Percentiles rank a stretch among this genome's conserved stretches.
Conservation (phyloP, 2,113 vertebrate species). For the Equus przewalskii region DNA sequence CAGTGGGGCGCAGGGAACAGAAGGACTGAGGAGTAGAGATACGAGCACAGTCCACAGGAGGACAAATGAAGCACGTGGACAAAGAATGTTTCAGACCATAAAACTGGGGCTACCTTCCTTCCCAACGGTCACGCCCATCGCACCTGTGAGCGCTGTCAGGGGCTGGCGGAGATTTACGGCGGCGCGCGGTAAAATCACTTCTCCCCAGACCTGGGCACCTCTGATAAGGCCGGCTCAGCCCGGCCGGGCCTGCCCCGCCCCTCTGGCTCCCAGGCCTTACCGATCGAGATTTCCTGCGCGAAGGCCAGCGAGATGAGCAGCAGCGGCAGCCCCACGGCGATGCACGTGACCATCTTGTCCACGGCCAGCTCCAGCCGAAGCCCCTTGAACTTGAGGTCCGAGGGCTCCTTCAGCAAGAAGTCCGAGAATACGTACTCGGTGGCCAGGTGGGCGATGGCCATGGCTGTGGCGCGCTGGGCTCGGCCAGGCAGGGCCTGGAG, state of each 20-base stretch:
- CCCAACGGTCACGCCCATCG: not conserved
- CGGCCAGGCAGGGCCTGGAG: not conserved
- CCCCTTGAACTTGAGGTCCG: conserved; percentile 94
- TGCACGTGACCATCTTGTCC: conserved; percentile 95
- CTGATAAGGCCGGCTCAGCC: not conserved
- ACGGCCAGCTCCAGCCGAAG: conserved; percentile 95
- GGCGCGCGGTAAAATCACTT: not conserved
- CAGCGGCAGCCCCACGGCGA: conserved; percentile 95
- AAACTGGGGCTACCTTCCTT: not conserved
- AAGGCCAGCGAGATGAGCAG: conserved; percentile 98
- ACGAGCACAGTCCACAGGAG: not conserved
- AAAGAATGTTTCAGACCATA: not conserved
- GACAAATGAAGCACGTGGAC: not conserved
- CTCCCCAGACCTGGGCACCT: not conserved
- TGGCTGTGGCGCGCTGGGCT: conserved; percentile 69
- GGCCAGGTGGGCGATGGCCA: conserved; percentile 97
- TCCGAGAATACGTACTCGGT: conserved; percentile 98
- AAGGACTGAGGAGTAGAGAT: not conserved
- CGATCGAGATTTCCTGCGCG: conserved; percentile 96
- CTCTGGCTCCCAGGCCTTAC: conserved; percentile 80
- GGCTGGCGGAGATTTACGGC: too few relatives aligned
- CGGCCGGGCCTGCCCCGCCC: not conserved
- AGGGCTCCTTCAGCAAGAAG: conserved; percentile 95
- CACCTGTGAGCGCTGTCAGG: not conserved
- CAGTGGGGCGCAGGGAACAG: not conserved